Base-by-base conservation (phyloP, 2,888 invertebrate genomes). In the Carpatolechia fugitivella region DNA sequence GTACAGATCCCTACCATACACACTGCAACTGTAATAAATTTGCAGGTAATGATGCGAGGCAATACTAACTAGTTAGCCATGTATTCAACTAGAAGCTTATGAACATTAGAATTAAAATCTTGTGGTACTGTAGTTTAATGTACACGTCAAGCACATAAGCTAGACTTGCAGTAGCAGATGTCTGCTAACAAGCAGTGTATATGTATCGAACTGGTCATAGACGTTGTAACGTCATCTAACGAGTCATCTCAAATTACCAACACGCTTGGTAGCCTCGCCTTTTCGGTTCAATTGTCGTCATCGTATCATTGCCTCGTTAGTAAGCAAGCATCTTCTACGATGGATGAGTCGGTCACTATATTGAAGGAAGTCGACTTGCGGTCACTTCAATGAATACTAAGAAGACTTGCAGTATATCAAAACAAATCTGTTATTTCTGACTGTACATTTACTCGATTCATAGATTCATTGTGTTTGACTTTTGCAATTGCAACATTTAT, bases 231-330 rank as follows among this genome's bases (percentile, higher is more conserved):
- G 61, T 66, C 65, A 65, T 54, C 60, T 64, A 74, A 65, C 68
- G 64, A 69, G 59, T 63, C 61, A 62, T 66, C 60, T 70, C 65
- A 66, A 65, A 74, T 76, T 70, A 71, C 68, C 66, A 60, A 66
- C 64, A 60, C 63, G 61, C 72, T 68, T 65, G 62, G 63, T 57
- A 54, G 63, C 58, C 60, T 59, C 55, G 62, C 68, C 62, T 66
- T 65, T 69, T 64, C 48, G 60, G 57, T 59, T 54, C 41, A 24
- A 55, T 55, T 63, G 67, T 58, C 68, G 66, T 69, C 69, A 66
- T 40, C 11, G 14, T 24, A 47, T 49, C 46, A 49, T 50, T 18
- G 30, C 31, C 24, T 49, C 40, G 18, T 54, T 47, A 47, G 30
- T 14, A 31, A 47, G 30, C 13, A 31, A 47, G 16, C 31, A 47